A percentile compares a stretch with the other conserved stretches of the same genome.
These are phyloP conservation scores for Pogonomyrmex californicus DNA, from an alignment of 1,140 invertebrate genomes.

Conservation along the genomic window DNA sequence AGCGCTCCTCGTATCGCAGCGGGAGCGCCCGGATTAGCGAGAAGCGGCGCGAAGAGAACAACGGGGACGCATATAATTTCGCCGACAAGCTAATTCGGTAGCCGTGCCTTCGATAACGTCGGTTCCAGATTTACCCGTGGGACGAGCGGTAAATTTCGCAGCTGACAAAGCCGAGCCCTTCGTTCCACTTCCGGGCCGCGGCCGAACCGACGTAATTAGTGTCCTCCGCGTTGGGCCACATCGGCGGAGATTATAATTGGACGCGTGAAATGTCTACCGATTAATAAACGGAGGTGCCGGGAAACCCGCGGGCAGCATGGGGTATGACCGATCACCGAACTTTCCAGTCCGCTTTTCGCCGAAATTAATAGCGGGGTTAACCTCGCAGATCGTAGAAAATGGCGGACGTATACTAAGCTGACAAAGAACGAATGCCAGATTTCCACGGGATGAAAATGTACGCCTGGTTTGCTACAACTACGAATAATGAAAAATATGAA, in stretches of 20 bases:
- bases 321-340: constrained; percentile 48
- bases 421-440: constrained; percentile 22
- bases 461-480: background rate
- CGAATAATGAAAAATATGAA: background rate
- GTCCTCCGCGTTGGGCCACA: constrained; percentile 36
- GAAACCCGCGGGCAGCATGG: background rate
- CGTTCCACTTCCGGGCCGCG: constrained; percentile 58
- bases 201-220: constrained; percentile 65
- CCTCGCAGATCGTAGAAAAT: constrained; percentile 17
- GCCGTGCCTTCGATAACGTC: constrained; percentile 61
- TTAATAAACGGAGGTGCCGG: constrained; percentile 58
- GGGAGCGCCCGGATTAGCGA: constrained; percentile 46
- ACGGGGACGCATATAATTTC: constrained; percentile 71
- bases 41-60: constrained; percentile 51
- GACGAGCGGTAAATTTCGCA: constrained; percentile 70
- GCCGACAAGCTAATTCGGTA: constrained; percentile 65
- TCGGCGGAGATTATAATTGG: constrained; percentile 64
- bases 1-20: background rate
- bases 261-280: constrained; percentile 59
- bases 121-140: constrained; percentile 65
- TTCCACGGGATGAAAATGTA: background rate
- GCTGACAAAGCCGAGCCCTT: constrained; percentile 70
- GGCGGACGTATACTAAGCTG: constrained; percentile 10
- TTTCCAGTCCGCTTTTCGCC: constrained; percentile 36
- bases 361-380: constrained; percentile 48